Evolutionary conservation across 2,888 invertebrate genomes (phyloP).

Genomic region (Aromia moschata): DNA sequence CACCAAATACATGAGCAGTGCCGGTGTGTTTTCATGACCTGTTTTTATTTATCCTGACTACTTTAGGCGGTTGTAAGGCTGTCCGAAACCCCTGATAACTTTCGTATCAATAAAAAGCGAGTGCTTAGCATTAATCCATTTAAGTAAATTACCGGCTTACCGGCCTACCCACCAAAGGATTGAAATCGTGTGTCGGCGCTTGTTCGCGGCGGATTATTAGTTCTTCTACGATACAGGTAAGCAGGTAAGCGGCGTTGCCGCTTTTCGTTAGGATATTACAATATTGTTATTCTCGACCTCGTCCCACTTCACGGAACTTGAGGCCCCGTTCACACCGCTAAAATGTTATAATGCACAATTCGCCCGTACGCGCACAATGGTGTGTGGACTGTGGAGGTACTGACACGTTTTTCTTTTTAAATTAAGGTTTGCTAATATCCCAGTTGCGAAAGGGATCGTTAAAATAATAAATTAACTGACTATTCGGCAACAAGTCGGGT

Average conservation of each 20-base stretch:
- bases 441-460: too few relatives aligned
- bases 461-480: too few relatives aligned
- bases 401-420: neutral
- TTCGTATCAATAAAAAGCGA: too few relatives aligned
- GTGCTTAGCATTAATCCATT: neutral
- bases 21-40: too few relatives aligned
- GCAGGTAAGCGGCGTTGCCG: conserved; percentile 51
- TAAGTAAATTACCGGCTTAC: neutral
- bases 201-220: conserved; percentile 7
- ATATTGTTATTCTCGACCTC: conserved; percentile 61
- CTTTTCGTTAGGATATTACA: conserved; percentile 53
- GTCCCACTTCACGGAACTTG: conserved; percentile 62
- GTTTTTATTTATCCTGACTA: too few relatives aligned
- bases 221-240: conserved; percentile 42
- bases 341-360: conserved; percentile 43
- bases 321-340: conserved; percentile 55
- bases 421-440: too few relatives aligned
- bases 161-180: conserved; percentile 4
- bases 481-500: too few relatives aligned
- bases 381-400: neutral
- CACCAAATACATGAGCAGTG: too few relatives aligned
- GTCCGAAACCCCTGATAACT: too few relatives aligned
- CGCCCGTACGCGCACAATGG: conserved; percentile 38
- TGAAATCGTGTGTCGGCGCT: conserved; percentile 7
- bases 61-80: too few relatives aligned